Percentiles rank a stretch among this genome's conserved stretches.
Evolutionary conservation across 2,113 vertebrate genomes (phyloP).

Genomic region (Lagopus leucura): DNA sequence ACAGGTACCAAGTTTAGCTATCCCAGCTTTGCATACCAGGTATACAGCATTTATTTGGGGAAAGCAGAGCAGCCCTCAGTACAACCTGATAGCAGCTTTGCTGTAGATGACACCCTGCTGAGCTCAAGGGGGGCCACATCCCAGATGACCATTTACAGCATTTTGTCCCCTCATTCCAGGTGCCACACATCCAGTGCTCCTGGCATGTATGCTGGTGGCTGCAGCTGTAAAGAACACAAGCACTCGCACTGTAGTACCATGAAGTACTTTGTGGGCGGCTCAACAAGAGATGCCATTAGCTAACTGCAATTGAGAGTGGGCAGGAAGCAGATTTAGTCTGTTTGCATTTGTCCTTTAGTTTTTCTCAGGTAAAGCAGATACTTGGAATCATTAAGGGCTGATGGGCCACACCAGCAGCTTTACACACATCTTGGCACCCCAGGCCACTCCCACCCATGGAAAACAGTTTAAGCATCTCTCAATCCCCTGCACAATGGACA

Average conservation of each 20-base stretch:
- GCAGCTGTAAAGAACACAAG: not conserved
- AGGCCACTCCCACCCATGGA: not conserved
- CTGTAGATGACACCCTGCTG: not conserved
- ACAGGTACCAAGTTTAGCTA: not conserved
- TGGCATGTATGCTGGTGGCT: not conserved
- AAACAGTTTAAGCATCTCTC: not conserved
- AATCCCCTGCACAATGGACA: not conserved
- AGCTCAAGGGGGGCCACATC: not conserved
- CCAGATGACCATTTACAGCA: not conserved
- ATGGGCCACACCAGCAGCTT: constrained; percentile 4
- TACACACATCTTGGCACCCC: not conserved
- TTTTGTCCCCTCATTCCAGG: not conserved
- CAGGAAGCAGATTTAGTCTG: not conserved
- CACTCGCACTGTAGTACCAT: not conserved
- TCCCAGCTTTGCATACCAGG: accelerated
- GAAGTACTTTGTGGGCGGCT: not conserved
- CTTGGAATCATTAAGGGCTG: not conserved
- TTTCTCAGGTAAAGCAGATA: constrained; percentile 9
- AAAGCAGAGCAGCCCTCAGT: not conserved
- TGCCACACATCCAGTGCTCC: accelerated
- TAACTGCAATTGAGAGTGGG: not conserved
- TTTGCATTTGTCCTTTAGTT: constrained; percentile 15
- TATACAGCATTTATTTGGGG: not conserved
- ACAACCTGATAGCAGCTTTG: not conserved
- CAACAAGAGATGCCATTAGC: not conserved